Evolutionary conservation across 2,113 vertebrate species (phyloP), one percentile per base, ranked within the genome.

Genomic region (Cyanoramphus novaezelandiae): DNA sequence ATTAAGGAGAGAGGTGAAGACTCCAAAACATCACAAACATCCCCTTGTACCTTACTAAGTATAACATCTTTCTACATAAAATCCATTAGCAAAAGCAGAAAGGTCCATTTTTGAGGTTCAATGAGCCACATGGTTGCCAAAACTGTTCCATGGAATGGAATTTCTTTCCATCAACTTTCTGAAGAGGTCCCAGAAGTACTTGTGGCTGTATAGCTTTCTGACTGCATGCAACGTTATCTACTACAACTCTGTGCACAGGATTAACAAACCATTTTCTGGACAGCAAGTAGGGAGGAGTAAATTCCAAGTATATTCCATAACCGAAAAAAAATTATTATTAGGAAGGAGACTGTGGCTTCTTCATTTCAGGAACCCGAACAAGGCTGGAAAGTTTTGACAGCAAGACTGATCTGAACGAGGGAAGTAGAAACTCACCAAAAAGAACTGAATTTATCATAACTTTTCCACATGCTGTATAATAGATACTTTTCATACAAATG

Each of bases 21-120:
- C 24, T 65, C 57, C 31, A 71, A 9, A 21, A 81, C 46, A 70
- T 17, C 9, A 12, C 1, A 0, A 71, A 64, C 12, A 28, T 9
- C 39, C 35, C 82, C 19, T 12, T 39, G 9, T 0, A 1, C 27
- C 37, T 52, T 44, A 60, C 9, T 50, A 19, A 52, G 88, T 44
- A n/a, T 0, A 1, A 53, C 6, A 23, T 37, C 59, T 63, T 74
- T 74, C 59, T 74, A 31, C 15, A 79, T 43, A 1, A 3, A 55
- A 49, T 10, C 53, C 60, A 44, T 44, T 28, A 28, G 70, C 46
- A 86, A 62, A 53, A 83, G 68, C 31, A 67, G 35, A 25, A 75
- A 71, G n/a, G 52, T 23, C 74, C n/a, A 46, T 35, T 85, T 78
- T 21, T 46, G 72, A 88, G 59, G 67, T 79, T 74, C 71, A 77